A percentile compares a stretch with the other conserved stretches of the same genome.
phyloP scores from a whole-genome alignment of 1,140 invertebrate genomes.

The Conus ventricosus region DNA sequence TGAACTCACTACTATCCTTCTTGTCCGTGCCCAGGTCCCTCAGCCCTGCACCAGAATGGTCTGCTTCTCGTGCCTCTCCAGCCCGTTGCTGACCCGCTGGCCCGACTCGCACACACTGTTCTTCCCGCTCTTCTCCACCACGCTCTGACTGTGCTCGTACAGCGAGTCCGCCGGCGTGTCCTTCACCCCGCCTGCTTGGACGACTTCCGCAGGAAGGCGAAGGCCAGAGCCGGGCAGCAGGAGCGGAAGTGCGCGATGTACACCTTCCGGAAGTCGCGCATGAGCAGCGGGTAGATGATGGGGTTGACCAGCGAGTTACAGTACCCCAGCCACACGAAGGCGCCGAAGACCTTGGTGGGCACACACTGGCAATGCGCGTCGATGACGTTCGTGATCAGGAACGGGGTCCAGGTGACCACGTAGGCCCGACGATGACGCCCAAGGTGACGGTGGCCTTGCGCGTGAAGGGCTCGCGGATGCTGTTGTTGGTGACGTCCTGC shows the following conservation, averaged over 20 bases:
- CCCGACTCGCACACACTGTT: neutral
- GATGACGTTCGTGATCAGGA: slow-evolving; percentile 97
- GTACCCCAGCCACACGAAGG: slow-evolving; percentile 88
- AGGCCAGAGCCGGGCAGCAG: slow-evolving; percentile 60
- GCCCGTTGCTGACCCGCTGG: neutral
- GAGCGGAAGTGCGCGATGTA: slow-evolving; percentile 77
- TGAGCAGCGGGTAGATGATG: slow-evolving; percentile 97
- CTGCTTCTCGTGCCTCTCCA: neutral
- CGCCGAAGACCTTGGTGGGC: slow-evolving; percentile 56
- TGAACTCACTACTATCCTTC: neutral
- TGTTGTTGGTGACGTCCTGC: slow-evolving; percentile 60
- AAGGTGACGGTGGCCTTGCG: slow-evolving; percentile 68
- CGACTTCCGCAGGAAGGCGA: slow-evolving; percentile 26
- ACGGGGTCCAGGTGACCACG: slow-evolving; percentile 97
- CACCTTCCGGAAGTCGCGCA: slow-evolving; percentile 95
- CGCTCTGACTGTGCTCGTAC: slow-evolving; percentile 10
- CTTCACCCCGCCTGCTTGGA: slow-evolving; percentile 6
- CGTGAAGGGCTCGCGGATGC: slow-evolving; percentile 65
- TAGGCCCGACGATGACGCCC: slow-evolving; percentile 82
- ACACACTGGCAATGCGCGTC: slow-evolving; percentile 88
- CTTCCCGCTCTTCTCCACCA: slow-evolving; percentile 6
- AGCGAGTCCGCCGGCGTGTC: neutral
- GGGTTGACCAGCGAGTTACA: slow-evolving; percentile 98
- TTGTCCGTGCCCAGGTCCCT: too few species aligned
- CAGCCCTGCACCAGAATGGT: neutral